These are phyloP conservation scores for Wasmannia auropunctata DNA, from an alignment of 1,140 invertebrate species.

Conservation along the genomic window DNA sequence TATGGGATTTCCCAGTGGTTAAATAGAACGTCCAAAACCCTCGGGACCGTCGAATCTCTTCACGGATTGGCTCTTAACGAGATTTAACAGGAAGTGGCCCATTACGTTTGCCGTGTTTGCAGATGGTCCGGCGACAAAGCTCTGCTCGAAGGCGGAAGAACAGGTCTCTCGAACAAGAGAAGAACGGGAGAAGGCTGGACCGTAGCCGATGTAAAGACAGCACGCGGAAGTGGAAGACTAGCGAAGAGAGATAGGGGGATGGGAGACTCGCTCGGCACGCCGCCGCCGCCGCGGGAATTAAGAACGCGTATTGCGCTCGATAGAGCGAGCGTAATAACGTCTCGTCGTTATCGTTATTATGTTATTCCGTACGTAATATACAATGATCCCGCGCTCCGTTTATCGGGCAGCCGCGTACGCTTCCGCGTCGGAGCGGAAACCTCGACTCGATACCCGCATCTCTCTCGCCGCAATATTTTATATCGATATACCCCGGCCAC, in stretches of 20 bases:
- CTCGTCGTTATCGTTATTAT: constrained; percentile 34
- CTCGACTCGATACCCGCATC: constrained; percentile 13
- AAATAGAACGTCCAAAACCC: not conserved
- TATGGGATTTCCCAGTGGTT: constrained; percentile 1
- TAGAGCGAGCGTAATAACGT: constrained; percentile 14
- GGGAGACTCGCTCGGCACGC: constrained; percentile 73
- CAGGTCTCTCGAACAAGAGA: constrained; percentile 3
- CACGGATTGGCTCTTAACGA: constrained; percentile 54
- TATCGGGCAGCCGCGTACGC: constrained; percentile 1
- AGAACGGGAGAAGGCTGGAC: not conserved
- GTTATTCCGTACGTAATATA: constrained; percentile 7
- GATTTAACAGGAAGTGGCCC: constrained; percentile 59
- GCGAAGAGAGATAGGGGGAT: constrained; percentile 44
- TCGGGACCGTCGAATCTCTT: not conserved
- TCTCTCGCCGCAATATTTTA: not conserved
- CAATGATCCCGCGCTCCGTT: constrained; percentile 12
- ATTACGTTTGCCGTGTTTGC: constrained; percentile 53
- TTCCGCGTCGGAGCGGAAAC: not conserved
- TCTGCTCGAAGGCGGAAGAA: constrained; percentile 26
- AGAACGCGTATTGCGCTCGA: constrained; percentile 14
- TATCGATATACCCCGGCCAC: constrained; percentile 6
- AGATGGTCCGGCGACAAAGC: constrained; percentile 53
- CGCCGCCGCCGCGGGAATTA: constrained; percentile 65
- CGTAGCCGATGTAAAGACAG: not conserved
- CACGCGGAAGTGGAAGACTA: constrained; percentile 29